phyloP scores from a whole-genome alignment of 1,140 invertebrate genomes.

The Amyelois transitella region DNA sequence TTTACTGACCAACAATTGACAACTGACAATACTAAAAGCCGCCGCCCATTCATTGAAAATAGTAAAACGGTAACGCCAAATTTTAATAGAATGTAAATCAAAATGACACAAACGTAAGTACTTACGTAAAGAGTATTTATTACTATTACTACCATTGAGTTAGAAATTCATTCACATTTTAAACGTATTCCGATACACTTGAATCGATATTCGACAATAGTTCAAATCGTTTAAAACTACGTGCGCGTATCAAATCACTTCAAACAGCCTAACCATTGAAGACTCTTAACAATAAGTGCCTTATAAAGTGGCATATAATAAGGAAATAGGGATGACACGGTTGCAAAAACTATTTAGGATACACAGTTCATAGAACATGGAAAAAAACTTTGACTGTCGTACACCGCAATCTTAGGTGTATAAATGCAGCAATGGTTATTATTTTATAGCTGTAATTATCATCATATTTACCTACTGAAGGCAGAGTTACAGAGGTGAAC shows the following conservation, averaged over 20 bases:
- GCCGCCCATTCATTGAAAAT: background rate
- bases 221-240: background rate
- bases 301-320: slow-evolving; percentile 29
- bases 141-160: background rate
- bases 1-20: background rate
- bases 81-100: background rate
- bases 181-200: slow-evolving; percentile 6
- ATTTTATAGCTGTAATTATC: no score
- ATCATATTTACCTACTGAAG: no score
- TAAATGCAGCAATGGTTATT: background rate
- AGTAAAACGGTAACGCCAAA: background rate
- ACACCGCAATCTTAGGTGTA: background rate
- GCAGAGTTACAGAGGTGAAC: no score
- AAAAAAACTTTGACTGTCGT: background rate
- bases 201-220: background rate
- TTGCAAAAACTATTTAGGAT: background rate
- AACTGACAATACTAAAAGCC: background rate
- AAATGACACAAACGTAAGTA: background rate
- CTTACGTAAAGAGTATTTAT: background rate
- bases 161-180: slow-evolving; percentile 8
- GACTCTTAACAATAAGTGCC: background rate
- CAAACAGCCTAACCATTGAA: background rate
- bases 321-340: slow-evolving; percentile 47
- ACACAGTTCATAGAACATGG: background rate
- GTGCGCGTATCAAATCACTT: slow-evolving; percentile 37